These are phyloP conservation scores for Sebastes variabilis DNA, from an alignment of 2,797 vertebrate species.

Conservation along the genomic window DNA sequence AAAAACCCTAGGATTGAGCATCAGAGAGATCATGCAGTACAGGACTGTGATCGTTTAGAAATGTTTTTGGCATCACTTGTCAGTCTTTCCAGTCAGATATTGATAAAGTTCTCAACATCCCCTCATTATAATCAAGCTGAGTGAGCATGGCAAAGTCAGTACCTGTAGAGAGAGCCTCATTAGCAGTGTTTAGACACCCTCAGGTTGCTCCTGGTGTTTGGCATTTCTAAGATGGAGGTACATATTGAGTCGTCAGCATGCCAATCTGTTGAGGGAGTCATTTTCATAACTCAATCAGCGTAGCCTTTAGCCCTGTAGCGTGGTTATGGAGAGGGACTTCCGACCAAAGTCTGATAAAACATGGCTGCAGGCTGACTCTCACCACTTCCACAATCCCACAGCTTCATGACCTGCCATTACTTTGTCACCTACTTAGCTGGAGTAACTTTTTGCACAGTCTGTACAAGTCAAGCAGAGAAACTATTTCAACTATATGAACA, in stretches of 20 bases:
- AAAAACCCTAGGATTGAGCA: neutral
- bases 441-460: neutral
- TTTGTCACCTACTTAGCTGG: neutral
- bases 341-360: neutral
- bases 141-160: neutral
- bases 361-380: neutral
- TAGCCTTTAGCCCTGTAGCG: neutral
- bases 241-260: neutral
- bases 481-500: neutral
- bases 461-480: neutral
- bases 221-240: neutral
- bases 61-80: neutral
- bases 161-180: constrained; percentile 3
- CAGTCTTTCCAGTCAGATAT: neutral
- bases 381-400: neutral
- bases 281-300: neutral
- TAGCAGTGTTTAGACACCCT: constrained; percentile 7
- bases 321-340: neutral
- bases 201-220: constrained; percentile 1
- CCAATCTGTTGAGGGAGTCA: neutral
- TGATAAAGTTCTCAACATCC: neutral
- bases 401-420: neutral
- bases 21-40: neutral
- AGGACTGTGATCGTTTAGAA: neutral
- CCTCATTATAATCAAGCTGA: neutral